Conservation (phyloP, 2,113 vertebrate genomes). For the Oreocharis arfaki region DNA sequence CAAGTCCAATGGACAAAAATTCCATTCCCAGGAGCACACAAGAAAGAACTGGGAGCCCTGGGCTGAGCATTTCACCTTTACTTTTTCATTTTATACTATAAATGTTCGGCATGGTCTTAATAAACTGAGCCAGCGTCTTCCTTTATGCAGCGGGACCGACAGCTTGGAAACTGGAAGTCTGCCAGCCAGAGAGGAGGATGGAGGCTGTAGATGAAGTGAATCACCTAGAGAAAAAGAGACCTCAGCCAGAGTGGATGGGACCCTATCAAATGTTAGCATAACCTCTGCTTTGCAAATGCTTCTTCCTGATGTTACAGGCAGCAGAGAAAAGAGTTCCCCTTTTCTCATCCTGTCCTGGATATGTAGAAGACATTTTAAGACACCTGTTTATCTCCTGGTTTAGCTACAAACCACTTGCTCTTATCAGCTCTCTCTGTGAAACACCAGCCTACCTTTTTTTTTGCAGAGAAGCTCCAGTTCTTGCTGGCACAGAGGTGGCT, state of each 20-base stretch:
- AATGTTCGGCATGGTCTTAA: not conserved
- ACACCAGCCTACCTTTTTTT: not conserved
- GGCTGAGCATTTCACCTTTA: constrained; percentile 57
- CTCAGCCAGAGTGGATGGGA: not conserved
- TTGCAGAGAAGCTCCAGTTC: not conserved
- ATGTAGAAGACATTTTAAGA: not conserved
- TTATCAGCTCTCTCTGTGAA: not conserved
- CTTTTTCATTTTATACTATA: constrained; percentile 2
- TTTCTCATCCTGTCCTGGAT: not conserved
- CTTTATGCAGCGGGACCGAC: not conserved
- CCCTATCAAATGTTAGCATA: not conserved
- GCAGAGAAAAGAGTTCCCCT: not conserved
- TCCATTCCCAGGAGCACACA: constrained; percentile 60
- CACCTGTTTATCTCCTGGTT: not conserved
- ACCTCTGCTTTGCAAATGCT: not conserved
- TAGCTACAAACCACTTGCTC: not conserved
- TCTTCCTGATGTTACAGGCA: not conserved
- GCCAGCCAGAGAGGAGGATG: not conserved
- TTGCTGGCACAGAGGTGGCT: not conserved
- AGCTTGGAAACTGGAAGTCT: not conserved
- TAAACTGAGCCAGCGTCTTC: not conserved
- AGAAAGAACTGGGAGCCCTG: constrained; percentile 48
- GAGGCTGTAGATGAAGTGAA: not conserved
- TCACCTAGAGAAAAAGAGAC: not conserved
- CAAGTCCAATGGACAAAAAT: constrained; percentile 40